phyloP scores from a whole-genome alignment of 1,140 invertebrate species.

The Uloborus diversus region DNA sequence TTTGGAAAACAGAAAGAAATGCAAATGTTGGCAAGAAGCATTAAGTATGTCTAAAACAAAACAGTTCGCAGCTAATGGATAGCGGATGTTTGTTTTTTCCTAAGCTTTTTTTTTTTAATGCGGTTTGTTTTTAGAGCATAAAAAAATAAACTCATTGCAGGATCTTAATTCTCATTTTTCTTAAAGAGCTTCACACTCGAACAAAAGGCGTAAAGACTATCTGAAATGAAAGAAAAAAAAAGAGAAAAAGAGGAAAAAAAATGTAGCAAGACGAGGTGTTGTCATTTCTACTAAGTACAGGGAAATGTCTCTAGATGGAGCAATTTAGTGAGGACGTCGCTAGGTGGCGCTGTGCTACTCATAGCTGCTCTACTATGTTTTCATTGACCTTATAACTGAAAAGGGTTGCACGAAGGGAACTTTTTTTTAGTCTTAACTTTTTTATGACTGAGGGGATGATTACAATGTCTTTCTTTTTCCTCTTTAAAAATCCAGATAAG shows the following conservation, averaged over 20 bases:
- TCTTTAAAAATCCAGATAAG: too few relatives aligned
- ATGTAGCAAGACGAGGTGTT: slow-evolving; percentile 22
- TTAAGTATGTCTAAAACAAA: slow-evolving; percentile 52
- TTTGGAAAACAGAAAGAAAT: slow-evolving; percentile 31
- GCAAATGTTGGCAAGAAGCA: slow-evolving; percentile 49
- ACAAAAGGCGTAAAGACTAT: slow-evolving; percentile 15
- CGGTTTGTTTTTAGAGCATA: neutral
- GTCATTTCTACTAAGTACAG: slow-evolving; percentile 28
- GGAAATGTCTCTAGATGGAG: slow-evolving; percentile 16
- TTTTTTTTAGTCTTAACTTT: neutral
- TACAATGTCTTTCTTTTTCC: neutral
- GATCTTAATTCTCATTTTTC: slow-evolving; percentile 48
- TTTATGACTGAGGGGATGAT: neutral
- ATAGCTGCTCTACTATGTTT: too few relatives aligned
- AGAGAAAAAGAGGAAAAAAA: slow-evolving; percentile 12
- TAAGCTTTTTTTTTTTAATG: neutral
- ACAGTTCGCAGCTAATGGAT: slow-evolving; percentile 48
- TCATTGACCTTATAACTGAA: neutral
- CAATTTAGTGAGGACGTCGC: neutral
- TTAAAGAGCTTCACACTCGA: slow-evolving; percentile 41
- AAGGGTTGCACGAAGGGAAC: slow-evolving; percentile 21
- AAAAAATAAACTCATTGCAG: slow-evolving; percentile 17
- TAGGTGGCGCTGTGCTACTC: slow-evolving; percentile 25
- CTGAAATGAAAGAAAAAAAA: slow-evolving; percentile 27
- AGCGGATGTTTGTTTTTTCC: slow-evolving; percentile 29